phyloP scores from a whole-genome alignment of 2,113 vertebrate genomes.

The Pleuronectes platessa region DNA sequence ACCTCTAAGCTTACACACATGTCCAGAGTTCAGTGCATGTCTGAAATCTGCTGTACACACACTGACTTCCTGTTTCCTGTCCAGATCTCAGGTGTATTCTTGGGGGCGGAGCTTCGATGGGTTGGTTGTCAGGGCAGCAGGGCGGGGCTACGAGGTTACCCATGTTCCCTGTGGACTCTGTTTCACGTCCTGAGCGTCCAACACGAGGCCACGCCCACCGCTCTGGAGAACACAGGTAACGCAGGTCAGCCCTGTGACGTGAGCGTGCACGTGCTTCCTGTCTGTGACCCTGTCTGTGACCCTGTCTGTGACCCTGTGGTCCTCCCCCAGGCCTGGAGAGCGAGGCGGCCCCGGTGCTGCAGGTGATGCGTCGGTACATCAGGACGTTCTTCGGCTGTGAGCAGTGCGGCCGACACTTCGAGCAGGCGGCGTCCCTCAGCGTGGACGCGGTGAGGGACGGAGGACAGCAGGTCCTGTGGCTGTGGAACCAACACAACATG shows the following conservation, averaged over 20 bases:
- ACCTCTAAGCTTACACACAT: no score
- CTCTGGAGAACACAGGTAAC: constrained; percentile 87
- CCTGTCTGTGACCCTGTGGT: background rate
- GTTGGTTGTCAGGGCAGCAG: constrained; percentile 93
- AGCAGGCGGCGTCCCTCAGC: constrained; percentile 85
- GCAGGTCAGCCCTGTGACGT: background rate
- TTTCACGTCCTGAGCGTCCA: constrained; percentile 91
- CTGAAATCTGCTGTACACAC: background rate
- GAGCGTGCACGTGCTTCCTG: background rate
- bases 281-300: background rate
- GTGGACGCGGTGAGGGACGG: constrained; percentile 77
- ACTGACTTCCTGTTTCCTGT: constrained; percentile 23
- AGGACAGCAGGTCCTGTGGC: constrained; percentile 89
- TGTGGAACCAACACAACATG: constrained; percentile 94
- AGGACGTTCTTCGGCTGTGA: constrained; percentile 91
- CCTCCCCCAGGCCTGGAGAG: constrained; percentile 82
- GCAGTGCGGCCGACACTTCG: constrained; percentile 90
- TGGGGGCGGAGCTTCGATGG: constrained; percentile 86
- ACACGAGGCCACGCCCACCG: constrained; percentile 81
- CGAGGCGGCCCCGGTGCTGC: constrained; percentile 83
- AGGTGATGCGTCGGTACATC: constrained; percentile 87
- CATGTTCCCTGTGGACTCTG: constrained; percentile 93
- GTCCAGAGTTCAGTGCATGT: background rate
- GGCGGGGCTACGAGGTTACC: constrained; percentile 88
- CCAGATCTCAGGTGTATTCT: constrained; percentile 93